Conservation (phyloP, 2,888 invertebrate genomes). For the Agrochola lota region DNA sequence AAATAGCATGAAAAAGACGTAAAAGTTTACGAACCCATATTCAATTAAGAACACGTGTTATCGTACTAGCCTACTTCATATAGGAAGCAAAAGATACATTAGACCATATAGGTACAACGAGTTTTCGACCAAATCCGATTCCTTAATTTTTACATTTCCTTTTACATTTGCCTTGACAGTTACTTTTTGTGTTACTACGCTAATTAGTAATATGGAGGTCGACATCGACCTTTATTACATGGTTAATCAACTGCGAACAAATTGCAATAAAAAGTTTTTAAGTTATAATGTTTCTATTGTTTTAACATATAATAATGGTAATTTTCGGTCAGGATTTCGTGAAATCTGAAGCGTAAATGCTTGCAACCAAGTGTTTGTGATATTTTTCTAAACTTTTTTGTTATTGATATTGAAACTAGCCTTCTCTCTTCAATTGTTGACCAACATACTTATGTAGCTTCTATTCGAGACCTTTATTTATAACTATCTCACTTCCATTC, state of each 20-base stretch:
- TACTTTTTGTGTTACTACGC: slow-evolving; percentile 77
- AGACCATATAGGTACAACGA: slow-evolving; percentile 36
- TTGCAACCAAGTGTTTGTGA: background rate
- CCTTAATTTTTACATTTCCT: slow-evolving; percentile 72
- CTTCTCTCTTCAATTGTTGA: background rate
- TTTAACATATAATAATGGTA: slow-evolving; percentile 34
- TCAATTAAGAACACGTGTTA: slow-evolving; percentile 1
- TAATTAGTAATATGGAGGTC: slow-evolving; percentile 80
- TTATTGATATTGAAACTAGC: background rate
- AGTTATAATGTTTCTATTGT: slow-evolving; percentile 44
- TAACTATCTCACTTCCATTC: background rate
- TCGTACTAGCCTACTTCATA: slow-evolving; percentile 23
- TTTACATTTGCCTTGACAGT: slow-evolving; percentile 80
- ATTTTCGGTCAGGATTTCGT: slow-evolving; percentile 2
- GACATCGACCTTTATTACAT: slow-evolving; percentile 83
- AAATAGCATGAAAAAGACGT: background rate
- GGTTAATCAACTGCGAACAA: slow-evolving; percentile 85
- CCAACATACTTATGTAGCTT: background rate
- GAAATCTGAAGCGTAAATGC: slow-evolving; percentile 15
- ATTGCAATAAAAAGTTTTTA: slow-evolving; percentile 65
- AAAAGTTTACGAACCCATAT: background rate
- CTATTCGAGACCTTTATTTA: background rate
- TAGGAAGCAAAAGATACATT: slow-evolving; percentile 50
- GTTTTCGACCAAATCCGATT: slow-evolving; percentile 58
- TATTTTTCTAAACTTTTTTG: background rate